These are phyloP conservation scores for Phortica variegata DNA, from an alignment of 1,140 invertebrate genomes.

Conservation along the genomic window DNA sequence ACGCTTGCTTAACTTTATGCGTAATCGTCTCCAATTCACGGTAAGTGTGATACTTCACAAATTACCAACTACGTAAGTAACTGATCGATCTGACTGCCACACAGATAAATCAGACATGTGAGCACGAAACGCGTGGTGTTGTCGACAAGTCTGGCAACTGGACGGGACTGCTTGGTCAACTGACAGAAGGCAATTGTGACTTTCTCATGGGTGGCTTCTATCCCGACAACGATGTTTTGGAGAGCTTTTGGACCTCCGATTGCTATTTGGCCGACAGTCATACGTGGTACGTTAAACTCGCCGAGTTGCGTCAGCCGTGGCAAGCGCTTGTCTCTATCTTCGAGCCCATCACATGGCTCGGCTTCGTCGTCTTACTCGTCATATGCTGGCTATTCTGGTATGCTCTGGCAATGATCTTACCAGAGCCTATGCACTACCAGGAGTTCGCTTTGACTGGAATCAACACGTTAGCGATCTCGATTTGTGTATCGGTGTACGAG, in stretches of 20 bases:
- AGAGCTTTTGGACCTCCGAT: conserved; percentile 59
- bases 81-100: too few species aligned
- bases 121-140: conserved; percentile 61
- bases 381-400: conserved; percentile 58
- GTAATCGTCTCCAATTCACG: conserved; percentile 35
- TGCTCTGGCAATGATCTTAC: conserved; percentile 49
- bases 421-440: conserved; percentile 55
- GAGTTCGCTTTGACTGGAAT: conserved; percentile 55
- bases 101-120: conserved; percentile 53
- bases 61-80: not conserved
- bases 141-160: conserved; percentile 53
- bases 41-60: conserved; percentile 25
- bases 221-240: conserved; percentile 60
- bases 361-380: conserved; percentile 49
- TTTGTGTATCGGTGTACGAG: conserved; percentile 57
- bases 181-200: conserved; percentile 56
- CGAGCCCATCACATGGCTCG: conserved; percentile 55
- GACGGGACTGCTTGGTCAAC: conserved; percentile 57
- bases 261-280: conserved; percentile 60
- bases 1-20: conserved; percentile 39
- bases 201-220: conserved; percentile 60
- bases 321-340: conserved; percentile 58
- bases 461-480: conserved; percentile 56
- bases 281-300: conserved; percentile 59
- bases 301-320: conserved; percentile 57